phyloP scores from a whole-genome alignment of 2,113 vertebrate species.

The Rallus limicola region DNA sequence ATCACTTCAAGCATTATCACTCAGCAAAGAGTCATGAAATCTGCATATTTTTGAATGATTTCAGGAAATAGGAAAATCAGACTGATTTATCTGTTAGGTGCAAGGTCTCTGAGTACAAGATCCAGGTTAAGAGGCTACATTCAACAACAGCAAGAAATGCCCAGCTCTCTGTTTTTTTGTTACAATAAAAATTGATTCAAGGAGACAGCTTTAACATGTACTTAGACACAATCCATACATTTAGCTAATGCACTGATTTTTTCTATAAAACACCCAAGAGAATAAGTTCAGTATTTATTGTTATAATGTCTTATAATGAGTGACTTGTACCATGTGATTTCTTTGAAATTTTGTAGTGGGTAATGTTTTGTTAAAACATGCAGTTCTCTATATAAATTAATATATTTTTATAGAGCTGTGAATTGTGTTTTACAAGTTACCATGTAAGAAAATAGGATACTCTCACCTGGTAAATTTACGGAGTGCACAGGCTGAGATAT shows the following conservation, averaged over 20 bases:
- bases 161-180: background rate
- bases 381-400: background rate
- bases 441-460: background rate
- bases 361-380: background rate
- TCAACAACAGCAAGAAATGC: background rate
- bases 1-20: background rate
- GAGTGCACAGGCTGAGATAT: constrained; percentile 12
- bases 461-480: background rate
- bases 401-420: background rate
- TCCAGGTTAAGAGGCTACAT: background rate
- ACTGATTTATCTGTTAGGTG: background rate
- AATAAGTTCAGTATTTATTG: background rate
- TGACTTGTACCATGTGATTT: background rate
- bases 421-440: background rate
- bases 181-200: background rate
- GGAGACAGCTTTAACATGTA: background rate
- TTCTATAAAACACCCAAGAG: background rate
- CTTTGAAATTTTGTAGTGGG: background rate
- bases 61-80: background rate
- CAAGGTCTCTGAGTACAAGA: background rate
- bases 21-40: background rate
- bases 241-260: background rate
- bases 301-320: background rate
- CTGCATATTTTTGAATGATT: background rate
- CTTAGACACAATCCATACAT: background rate